A percentile compares a stretch with the other conserved stretches of the same genome.
Conservation (phyloP, 2,888 invertebrate species). For the Shargacucullia verbasci region DNA sequence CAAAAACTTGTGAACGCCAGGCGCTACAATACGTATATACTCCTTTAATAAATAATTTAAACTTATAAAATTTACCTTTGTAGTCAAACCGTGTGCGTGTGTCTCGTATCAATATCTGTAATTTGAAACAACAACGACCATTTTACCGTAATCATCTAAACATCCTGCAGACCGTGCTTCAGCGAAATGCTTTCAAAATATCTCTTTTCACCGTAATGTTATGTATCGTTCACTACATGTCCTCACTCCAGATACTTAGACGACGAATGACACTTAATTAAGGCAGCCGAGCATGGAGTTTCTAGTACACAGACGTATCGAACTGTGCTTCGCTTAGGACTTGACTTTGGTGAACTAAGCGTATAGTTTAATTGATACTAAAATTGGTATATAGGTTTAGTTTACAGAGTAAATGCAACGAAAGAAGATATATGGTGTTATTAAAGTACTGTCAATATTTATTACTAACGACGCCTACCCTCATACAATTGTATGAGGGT, state of each 20-base stretch:
- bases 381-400: too few species aligned
- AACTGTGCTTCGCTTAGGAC: background rate
- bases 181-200: slow-evolving; percentile 42
- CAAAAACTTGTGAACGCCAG: too few species aligned
- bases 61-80: too few species aligned
- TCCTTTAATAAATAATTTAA: too few species aligned
- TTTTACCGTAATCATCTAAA: background rate
- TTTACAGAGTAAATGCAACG: too few species aligned
- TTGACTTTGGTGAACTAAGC: too few species aligned
- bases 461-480: too few species aligned
- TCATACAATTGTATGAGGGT: too few species aligned
- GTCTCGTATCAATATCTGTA: background rate
- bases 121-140: background rate
- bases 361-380: too few species aligned
- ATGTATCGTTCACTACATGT: slow-evolving; percentile 55
- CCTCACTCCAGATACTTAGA: slow-evolving; percentile 64
- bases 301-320: slow-evolving; percentile 31
- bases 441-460: too few species aligned
- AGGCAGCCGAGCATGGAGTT: slow-evolving; percentile 51
- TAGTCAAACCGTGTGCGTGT: background rate
- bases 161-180: slow-evolving; percentile 4
- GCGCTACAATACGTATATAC: too few species aligned
- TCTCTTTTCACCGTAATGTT: slow-evolving; percentile 57
- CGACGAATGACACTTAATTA: slow-evolving; percentile 56
- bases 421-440: too few species aligned